Conservation (phyloP, 1,140 invertebrate species). For the Amyelois transitella region DNA sequence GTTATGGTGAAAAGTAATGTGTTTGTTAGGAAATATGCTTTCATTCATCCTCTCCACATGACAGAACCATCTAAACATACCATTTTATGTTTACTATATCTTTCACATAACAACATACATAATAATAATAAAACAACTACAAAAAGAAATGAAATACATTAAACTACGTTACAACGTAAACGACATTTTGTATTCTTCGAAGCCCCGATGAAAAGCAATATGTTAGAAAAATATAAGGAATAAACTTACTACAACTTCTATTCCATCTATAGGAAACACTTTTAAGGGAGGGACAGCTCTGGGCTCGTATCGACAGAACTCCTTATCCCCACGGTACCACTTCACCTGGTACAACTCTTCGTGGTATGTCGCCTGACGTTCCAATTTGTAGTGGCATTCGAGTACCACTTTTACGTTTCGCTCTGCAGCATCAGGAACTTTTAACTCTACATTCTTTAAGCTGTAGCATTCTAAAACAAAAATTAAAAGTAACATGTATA, state of each 20-base stretch:
- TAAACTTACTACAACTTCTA: constrained; percentile 82
- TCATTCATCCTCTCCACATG: too few relatives aligned
- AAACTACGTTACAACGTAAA: too few relatives aligned
- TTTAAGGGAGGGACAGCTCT: constrained; percentile 79
- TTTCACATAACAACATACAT: too few relatives aligned
- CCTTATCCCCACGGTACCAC: constrained; percentile 85
- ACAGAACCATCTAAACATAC: too few relatives aligned
- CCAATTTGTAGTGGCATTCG: constrained; percentile 86
- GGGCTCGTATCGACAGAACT: constrained; percentile 82
- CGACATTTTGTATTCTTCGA: too few relatives aligned
- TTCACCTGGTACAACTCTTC: constrained; percentile 88
- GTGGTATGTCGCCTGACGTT: constrained; percentile 82
- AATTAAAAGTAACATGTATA: too few relatives aligned
- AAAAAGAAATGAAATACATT: too few relatives aligned
- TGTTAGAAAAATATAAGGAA: neutral
- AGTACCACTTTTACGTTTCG: constrained; percentile 81
- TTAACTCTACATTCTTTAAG: constrained; percentile 76
- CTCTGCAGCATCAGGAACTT: constrained; percentile 81
- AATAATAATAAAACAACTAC: too few relatives aligned
- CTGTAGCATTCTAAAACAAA: neutral
- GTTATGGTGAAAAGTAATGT: too few relatives aligned
- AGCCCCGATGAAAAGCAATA: too few relatives aligned
- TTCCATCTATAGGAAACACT: constrained; percentile 79
- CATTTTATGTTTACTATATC: too few relatives aligned
- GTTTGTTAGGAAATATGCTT: too few relatives aligned